A percentile compares a stretch with the other conserved stretches of the same genome.
These are phyloP conservation scores for Micrasema longulum DNA, from an alignment of 1,140 invertebrate species.

Conservation along the genomic window DNA sequence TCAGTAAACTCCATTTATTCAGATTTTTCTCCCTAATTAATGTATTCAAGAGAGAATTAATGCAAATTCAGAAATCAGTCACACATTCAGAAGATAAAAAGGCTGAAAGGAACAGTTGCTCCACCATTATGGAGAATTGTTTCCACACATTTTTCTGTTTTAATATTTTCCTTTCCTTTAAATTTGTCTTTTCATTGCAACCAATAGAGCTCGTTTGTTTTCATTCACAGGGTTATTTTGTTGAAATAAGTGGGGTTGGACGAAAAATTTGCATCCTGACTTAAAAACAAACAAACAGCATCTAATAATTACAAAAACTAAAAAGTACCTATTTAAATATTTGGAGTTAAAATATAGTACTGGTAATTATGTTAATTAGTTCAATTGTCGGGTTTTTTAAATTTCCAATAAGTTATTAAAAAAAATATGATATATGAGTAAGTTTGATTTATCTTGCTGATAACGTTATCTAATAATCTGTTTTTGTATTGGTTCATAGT, in stretches of 20 bases:
- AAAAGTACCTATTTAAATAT: no score
- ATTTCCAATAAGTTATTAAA: no score
- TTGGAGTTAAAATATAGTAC: no score
- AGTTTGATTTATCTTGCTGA: no score
- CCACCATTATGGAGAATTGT: constrained; percentile 44
- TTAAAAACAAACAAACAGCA: no score
- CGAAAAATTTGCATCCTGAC: no score
- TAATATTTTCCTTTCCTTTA: constrained; percentile 43
- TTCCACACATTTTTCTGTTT: constrained; percentile 30
- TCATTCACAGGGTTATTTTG: constrained; percentile 17
- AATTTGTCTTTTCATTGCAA: constrained; percentile 36
- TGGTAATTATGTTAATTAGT: no score
- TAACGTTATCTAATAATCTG: no score
- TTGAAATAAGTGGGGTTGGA: neutral
- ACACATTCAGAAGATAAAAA: constrained; percentile 42
- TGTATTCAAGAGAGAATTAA: constrained; percentile 42
- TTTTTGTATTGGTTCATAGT: no score
- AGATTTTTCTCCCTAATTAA: constrained; percentile 44
- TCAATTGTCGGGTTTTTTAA: no score
- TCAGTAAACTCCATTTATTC: constrained; percentile 27
- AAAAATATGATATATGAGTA: no score
- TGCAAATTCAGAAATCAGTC: constrained; percentile 46
- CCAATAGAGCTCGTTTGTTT: constrained; percentile 42
- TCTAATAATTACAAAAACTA: no score
- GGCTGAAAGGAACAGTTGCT: constrained; percentile 31